Conservation (phyloP, 2,888 invertebrate genomes). For the Dasysyrphus tricinctus region DNA sequence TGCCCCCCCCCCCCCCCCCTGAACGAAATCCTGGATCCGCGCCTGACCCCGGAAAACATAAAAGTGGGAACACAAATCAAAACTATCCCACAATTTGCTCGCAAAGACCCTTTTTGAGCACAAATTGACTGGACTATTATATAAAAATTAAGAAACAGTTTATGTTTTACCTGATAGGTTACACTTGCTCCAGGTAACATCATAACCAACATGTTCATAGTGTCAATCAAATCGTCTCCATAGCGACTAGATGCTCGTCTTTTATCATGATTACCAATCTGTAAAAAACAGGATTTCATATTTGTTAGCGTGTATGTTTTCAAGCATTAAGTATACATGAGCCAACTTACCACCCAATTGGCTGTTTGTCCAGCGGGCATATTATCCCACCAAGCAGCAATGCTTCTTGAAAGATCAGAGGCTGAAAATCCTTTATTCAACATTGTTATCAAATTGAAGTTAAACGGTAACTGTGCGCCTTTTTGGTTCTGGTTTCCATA, state of each 20-base stretch:
- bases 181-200: conserved; percentile 86
- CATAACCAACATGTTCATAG: conserved; percentile 89
- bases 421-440: conserved; percentile 84
- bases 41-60: no score
- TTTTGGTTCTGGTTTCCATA: conserved; percentile 84
- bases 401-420: conserved; percentile 82
- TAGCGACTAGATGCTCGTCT: conserved; percentile 86
- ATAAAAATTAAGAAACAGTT: no score
- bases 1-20: no score
- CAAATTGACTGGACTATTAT: no score
- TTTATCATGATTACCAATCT: conserved; percentile 89
- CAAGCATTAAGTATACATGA: neutral
- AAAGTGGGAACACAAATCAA: no score
- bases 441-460: conserved; percentile 85
- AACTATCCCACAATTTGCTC: no score
- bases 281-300: conserved; percentile 85
- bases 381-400: conserved; percentile 85
- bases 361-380: conserved; percentile 84
- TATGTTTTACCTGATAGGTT: conserved; percentile 84
- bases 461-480: conserved; percentile 86
- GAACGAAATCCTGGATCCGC: no score
- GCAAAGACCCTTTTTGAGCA: no score
- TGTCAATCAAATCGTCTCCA: conserved; percentile 87
- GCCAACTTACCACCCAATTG: conserved; percentile 87
- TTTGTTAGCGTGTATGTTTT: conserved; percentile 82